phyloP scores from a whole-genome alignment of 1,140 invertebrate genomes.

The Panagrolaimus sp. region DNA sequence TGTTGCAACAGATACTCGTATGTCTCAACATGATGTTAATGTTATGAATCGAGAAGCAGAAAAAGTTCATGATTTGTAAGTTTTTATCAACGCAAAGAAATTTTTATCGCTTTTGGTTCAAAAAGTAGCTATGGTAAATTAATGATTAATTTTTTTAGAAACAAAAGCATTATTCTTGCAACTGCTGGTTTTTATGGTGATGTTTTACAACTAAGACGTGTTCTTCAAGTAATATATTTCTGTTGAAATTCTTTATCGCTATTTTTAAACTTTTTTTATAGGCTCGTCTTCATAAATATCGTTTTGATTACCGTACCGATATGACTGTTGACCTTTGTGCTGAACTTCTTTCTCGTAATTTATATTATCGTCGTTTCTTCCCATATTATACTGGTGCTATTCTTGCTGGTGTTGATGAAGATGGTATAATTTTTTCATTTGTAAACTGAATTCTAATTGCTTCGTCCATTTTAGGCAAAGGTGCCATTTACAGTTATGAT shows the following conservation, averaged over 20 bases:
- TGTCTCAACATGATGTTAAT: conserved; percentile 74
- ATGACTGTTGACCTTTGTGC: conserved; percentile 87
- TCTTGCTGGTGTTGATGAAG: conserved; percentile 72
- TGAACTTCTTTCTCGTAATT: conserved; percentile 87
- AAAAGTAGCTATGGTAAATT: background rate
- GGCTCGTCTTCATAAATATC: conserved; percentile 64
- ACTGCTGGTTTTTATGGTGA: conserved; percentile 94
- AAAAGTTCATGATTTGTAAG: conserved; percentile 61
- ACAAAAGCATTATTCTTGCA: conserved; percentile 76
- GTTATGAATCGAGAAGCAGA: conserved; percentile 81
- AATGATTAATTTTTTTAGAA: conserved; percentile 59
- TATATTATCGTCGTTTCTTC: conserved; percentile 95
- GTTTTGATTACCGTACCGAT: conserved; percentile 84
- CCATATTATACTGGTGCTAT: conserved; percentile 95
- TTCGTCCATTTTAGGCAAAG: conserved; percentile 69
- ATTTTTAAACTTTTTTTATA: conserved; percentile 18
- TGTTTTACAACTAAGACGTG: conserved; percentile 79
- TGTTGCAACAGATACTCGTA: conserved; percentile 81
- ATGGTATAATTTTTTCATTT: conserved; percentile 59
- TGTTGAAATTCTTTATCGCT: too few species aligned
- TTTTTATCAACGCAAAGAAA: conserved; percentile 9
- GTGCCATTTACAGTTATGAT: conserved; percentile 89
- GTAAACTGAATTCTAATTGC: background rate
- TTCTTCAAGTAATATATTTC: conserved; percentile 71
- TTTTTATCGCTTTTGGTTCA: background rate